A percentile compares a stretch with the other conserved stretches of the same genome.
These are phyloP conservation scores for Drosophila navojoa DNA, from an alignment of 1,140 invertebrate genomes.

Conservation along the genomic window DNA sequence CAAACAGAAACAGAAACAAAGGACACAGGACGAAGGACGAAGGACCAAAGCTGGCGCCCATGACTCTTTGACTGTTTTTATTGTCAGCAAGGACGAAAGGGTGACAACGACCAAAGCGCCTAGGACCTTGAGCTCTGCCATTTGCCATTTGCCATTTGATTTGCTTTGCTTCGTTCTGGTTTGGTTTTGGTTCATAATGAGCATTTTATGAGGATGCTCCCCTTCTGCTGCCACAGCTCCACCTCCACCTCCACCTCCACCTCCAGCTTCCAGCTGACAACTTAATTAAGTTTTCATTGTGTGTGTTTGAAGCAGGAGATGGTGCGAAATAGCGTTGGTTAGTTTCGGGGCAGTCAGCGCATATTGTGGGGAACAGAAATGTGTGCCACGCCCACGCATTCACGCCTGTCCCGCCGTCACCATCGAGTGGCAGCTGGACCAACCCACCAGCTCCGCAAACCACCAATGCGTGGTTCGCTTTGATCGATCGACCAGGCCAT, in stretches of 20 bases:
- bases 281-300: slow-evolving; percentile 80
- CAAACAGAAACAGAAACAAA: slow-evolving; percentile 45
- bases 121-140: slow-evolving; percentile 55
- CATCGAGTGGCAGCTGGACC: slow-evolving; percentile 4
- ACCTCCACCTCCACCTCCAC: slow-evolving; percentile 1
- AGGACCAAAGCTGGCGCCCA: slow-evolving; percentile 8
- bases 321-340: slow-evolving; percentile 3
- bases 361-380: slow-evolving; percentile 40
- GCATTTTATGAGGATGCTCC: slow-evolving; percentile 74
- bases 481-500: slow-evolving; percentile 57
- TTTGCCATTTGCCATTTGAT: slow-evolving; percentile 55
- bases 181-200: slow-evolving; percentile 58
- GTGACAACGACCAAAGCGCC: slow-evolving; percentile 46
- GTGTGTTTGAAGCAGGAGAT: slow-evolving; percentile 26
- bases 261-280: slow-evolving; percentile 53
- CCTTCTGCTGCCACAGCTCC: slow-evolving; percentile 3
- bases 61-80: slow-evolving; percentile 31
- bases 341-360: slow-evolving; percentile 57
- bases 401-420: slow-evolving; percentile 15
- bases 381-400: slow-evolving; percentile 1
- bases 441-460: neutral
- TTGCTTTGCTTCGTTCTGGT: slow-evolving; percentile 55
- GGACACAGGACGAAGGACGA: neutral
- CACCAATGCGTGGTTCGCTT: slow-evolving; percentile 18
- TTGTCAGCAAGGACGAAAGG: slow-evolving; percentile 56